Evolutionary conservation across 2,888 invertebrate genomes (phyloP).

Genomic region (Helicoverpa assulta): DNA sequence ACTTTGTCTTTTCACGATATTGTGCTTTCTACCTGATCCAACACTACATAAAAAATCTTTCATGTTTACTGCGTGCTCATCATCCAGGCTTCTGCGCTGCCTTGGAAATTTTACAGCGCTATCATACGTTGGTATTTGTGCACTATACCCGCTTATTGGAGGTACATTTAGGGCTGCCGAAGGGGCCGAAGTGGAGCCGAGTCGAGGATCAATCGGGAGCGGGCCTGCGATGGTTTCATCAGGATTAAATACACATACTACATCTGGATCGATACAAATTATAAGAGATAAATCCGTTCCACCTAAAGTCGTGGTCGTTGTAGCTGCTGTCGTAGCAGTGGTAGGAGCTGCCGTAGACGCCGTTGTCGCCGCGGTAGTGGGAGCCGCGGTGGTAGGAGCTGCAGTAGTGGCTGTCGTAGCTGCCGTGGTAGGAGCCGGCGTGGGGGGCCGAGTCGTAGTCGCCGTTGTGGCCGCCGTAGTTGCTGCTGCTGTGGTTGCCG

Average conservation of each 20-base stretch:
- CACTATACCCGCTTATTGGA: conserved; percentile 78
- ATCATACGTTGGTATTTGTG: conserved; percentile 76
- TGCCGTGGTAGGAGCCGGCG: conserved; percentile 47
- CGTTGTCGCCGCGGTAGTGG: conserved; percentile 45
- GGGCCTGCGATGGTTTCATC: conserved; percentile 83
- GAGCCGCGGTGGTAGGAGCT: conserved; percentile 47
- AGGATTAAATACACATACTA: conserved; percentile 86
- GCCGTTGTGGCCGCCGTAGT: conserved; percentile 48
- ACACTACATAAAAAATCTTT: conserved; percentile 57
- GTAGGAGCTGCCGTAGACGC: conserved; percentile 57
- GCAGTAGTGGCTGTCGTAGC: conserved; percentile 48
- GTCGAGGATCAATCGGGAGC: conserved; percentile 85
- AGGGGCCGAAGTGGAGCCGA: conserved; percentile 82
- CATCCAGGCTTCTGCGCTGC: conserved; percentile 71
- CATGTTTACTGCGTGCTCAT: conserved; percentile 41
- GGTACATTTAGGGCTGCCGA: conserved; percentile 76
- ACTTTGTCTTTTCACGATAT: conserved; percentile 81
- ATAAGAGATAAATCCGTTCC: conserved; percentile 79
- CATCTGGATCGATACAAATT: conserved; percentile 83
- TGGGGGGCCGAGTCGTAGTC: conserved; percentile 41
- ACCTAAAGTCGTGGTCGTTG: conserved; percentile 70
- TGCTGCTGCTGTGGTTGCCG: conserved; percentile 25
- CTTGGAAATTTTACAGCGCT: conserved; percentile 83
- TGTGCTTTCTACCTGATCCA: conserved; percentile 63
- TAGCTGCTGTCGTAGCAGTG: conserved; percentile 45